These are phyloP conservation scores for Mustela nigripes DNA, from an alignment of 2,113 vertebrate species.

Conservation along the genomic window DNA sequence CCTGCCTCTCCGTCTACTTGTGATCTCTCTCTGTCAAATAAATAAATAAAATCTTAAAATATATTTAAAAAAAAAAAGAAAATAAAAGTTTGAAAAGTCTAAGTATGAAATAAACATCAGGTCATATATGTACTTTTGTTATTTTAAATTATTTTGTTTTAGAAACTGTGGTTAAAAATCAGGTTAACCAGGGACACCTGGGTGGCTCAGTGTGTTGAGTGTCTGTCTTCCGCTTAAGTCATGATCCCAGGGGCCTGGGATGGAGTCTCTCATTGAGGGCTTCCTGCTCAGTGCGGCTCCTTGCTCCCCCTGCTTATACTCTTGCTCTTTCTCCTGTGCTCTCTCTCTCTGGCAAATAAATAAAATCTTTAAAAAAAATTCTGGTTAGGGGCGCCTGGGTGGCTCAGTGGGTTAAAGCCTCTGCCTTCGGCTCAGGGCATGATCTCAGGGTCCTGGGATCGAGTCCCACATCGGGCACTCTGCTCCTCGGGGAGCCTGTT, in stretches of 20 bases:
- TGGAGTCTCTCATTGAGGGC: no score
- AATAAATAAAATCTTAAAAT: no score
- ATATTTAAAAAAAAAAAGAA: background rate
- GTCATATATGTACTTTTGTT: background rate
- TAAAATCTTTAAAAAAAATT: background rate
- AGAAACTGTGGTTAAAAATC: background rate
- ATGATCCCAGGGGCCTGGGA: background rate
- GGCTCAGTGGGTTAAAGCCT: no score
- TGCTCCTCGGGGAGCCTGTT: no score
- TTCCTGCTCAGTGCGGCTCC: background rate
- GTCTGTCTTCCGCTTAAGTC: background rate
- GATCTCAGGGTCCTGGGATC: no score
- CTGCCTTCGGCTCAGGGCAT: no score
- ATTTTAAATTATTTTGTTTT: conserved; percentile 6
- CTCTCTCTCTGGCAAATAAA: no score
- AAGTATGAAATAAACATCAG: background rate
- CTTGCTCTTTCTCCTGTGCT: background rate
- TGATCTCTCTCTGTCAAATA: no score
- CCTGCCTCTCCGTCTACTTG: no score
- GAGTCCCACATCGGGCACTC: no score
- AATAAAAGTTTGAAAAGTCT: conserved; percentile 11
- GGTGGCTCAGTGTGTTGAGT: no score
- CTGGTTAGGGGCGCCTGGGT: background rate
- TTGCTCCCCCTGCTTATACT: background rate
- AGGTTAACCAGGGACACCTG: no score